Conservation (phyloP, 92 coral and sea anemone species). For the Nematostella vectensis region DNA sequence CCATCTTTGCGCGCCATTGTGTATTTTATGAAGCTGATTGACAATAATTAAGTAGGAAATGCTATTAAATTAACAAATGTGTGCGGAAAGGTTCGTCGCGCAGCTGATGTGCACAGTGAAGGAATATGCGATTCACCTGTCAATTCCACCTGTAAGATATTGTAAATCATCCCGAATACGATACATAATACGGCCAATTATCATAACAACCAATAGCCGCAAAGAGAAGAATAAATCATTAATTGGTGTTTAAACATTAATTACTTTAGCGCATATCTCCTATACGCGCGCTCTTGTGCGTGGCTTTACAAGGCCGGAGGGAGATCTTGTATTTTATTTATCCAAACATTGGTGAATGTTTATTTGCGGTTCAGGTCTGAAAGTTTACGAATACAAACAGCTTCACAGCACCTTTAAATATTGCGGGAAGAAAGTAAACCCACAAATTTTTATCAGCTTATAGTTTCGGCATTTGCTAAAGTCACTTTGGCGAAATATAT, state of each 20-base stretch:
- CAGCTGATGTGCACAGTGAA: slow-evolving; percentile 16
- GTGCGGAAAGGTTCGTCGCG: slow-evolving; percentile 52
- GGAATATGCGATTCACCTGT: slow-evolving; percentile 64
- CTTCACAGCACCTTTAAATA: slow-evolving; percentile 48
- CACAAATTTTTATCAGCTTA: slow-evolving; percentile 77
- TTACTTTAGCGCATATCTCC: slow-evolving; percentile 81
- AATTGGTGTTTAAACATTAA: slow-evolving; percentile 82
- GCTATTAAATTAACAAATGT: slow-evolving; percentile 93
- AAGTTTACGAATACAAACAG: slow-evolving; percentile 79
- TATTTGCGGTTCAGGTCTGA: slow-evolving; percentile 77
- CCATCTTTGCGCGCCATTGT: slow-evolving; percentile 33
- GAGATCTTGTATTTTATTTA: slow-evolving; percentile 70
- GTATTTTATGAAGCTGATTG: slow-evolving; percentile 65
- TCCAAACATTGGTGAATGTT: slow-evolving; percentile 83
- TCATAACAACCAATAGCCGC: slow-evolving; percentile 53
- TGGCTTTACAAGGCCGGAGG: slow-evolving; percentile 55
- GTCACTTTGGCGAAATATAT: slow-evolving; percentile 29
- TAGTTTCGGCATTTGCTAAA: slow-evolving; percentile 74
- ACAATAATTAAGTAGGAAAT: slow-evolving; percentile 57
- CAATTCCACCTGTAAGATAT: slow-evolving; percentile 62
- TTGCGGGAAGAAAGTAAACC: slow-evolving; percentile 53
- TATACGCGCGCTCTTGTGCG: slow-evolving; percentile 80
- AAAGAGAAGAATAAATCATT: slow-evolving; percentile 80
- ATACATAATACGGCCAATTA: slow-evolving; percentile 73
- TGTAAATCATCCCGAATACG: slow-evolving; percentile 53